phyloP scores from a whole-genome alignment of 2,113 vertebrate genomes.

The Leptodactylus fuscus region DNA sequence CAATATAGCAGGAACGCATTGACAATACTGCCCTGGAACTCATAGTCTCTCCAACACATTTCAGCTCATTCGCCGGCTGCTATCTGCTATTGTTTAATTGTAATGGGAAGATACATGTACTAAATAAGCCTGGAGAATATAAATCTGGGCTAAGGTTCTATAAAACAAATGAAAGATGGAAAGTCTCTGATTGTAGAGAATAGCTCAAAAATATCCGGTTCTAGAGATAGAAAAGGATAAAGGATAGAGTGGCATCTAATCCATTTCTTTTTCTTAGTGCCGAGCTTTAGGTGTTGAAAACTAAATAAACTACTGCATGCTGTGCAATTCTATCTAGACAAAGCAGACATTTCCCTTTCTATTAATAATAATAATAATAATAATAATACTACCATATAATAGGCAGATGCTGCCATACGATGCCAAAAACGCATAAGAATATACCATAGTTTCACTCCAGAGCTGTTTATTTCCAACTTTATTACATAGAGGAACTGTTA shows the following conservation, averaged over 20 bases:
- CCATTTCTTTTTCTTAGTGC: not conserved
- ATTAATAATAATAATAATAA: too few relatives aligned
- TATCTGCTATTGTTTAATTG: constrained; percentile 16
- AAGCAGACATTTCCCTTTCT: too few relatives aligned
- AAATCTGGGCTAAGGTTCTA: not conserved
- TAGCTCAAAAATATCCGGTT: not conserved
- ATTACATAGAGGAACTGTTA: too few relatives aligned
- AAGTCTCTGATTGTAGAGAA: not conserved
- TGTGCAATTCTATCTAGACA: too few relatives aligned
- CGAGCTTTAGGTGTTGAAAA: not conserved
- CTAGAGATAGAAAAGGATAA: constrained; percentile 1
- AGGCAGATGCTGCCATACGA: too few relatives aligned
- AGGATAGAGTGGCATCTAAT: not conserved
- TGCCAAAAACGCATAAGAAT: too few relatives aligned
- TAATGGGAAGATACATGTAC: not conserved
- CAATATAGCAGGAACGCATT: constrained; percentile 28
- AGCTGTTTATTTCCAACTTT: too few relatives aligned
- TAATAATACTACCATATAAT: too few relatives aligned
- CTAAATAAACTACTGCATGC: too few relatives aligned
- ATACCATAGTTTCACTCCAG: too few relatives aligned
- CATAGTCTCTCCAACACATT: constrained; percentile 12
- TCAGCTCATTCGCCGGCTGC: not conserved
- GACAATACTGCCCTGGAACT: not conserved
- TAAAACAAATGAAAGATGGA: constrained; percentile 28
- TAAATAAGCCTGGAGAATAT: constrained; percentile 1